A percentile compares a stretch with the other conserved stretches of the same genome.
Evolutionary conservation across 1,140 invertebrate genomes (phyloP).

Genomic region (Atta colombica): DNA sequence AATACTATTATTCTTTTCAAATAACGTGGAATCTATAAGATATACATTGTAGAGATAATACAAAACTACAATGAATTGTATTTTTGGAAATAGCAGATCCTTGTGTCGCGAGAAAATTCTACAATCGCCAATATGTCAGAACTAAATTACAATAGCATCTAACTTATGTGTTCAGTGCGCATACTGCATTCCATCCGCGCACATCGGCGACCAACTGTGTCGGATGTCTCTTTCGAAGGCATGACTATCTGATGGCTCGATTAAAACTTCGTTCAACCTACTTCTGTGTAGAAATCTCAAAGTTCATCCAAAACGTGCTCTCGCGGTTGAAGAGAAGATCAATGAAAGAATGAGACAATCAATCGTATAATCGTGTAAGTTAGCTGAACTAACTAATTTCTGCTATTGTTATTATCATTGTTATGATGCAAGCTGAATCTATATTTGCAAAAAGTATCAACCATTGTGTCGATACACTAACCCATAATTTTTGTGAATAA

Average conservation of each 20-base stretch:
- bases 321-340: conserved; percentile 11
- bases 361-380: background rate
- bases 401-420: conserved; percentile 5
- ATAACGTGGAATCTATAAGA: background rate
- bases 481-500: background rate
- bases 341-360: conserved; percentile 47
- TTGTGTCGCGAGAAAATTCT: conserved; percentile 2
- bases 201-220: conserved; percentile 53
- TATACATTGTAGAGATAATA: background rate
- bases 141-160: conserved; percentile 48
- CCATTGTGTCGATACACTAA: too few relatives aligned
- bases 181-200: conserved; percentile 52
- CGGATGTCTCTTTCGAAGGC: conserved; percentile 44
- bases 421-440: conserved; percentile 39
- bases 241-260: conserved; percentile 44
- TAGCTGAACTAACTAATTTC: background rate
- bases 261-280: conserved; percentile 64
- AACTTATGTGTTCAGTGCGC: conserved; percentile 20
- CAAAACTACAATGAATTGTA: background rate
- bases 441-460: background rate
- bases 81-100: background rate
- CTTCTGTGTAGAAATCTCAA: conserved; percentile 45
- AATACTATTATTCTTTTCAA: background rate
- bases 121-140: conserved; percentile 41
- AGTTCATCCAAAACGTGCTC: conserved; percentile 49